phyloP scores from a whole-genome alignment of 2,797 vertebrate species.

The Hapalemur alaotrensis region DNA sequence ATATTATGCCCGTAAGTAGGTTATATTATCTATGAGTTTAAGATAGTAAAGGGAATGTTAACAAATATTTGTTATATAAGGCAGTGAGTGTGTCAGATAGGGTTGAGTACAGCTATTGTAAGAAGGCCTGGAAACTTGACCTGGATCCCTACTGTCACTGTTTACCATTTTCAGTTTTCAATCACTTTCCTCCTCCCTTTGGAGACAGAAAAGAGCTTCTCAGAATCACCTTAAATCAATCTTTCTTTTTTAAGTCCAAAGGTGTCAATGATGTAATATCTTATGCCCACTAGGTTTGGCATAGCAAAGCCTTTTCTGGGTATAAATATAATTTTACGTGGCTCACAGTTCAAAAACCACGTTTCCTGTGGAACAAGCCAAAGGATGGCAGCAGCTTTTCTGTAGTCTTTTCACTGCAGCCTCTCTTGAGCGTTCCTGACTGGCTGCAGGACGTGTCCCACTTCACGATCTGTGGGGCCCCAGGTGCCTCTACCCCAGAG shows the following conservation, averaged over 20 bases:
- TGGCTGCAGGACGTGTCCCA: neutral
- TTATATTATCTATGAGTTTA: neutral
- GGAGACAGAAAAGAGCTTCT: neutral
- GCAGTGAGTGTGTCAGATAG: neutral
- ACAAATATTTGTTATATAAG: neutral
- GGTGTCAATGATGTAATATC: neutral
- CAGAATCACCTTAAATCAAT: constrained; percentile 14
- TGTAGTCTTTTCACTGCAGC: neutral
- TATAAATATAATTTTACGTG: neutral
- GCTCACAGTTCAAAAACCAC: constrained; percentile 45
- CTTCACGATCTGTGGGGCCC: neutral
- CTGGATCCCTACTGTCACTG: neutral
- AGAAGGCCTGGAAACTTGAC: neutral
- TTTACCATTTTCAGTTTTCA: constrained; percentile 6
- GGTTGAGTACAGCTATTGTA: neutral
- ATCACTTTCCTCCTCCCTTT: neutral
- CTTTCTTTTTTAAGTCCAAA: neutral
- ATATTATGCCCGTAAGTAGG: neutral
- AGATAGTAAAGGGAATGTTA: neutral
- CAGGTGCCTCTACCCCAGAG: neutral
- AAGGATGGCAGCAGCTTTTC: constrained; percentile 27
- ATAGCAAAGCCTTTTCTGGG: constrained; percentile 26
- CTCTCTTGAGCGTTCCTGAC: neutral
- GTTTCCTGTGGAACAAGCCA: constrained; percentile 13
- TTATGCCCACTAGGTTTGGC: neutral